Evolutionary conservation across 23 tunicate species (phyloP), one percentile per base, ranked within the genome.

Genomic region (Ascidia mentula): DNA sequence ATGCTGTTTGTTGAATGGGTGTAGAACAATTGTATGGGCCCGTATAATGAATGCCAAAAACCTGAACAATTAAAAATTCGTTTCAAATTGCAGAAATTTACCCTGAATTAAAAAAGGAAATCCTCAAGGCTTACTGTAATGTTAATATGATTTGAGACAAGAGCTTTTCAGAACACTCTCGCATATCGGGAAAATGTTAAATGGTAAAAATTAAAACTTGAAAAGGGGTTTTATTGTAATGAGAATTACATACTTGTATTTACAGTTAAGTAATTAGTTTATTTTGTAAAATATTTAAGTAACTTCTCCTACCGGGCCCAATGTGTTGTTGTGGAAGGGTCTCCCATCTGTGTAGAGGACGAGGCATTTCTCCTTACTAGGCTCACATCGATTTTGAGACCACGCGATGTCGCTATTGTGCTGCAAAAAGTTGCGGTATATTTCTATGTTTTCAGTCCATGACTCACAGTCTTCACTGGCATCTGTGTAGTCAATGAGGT

Each of bases 381-480:
- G 90, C 6, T 91, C 97, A 70, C 97, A 91, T 15, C 97, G 60
- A 46, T 86, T 77, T 26, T 75, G 74, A 31, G 76, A 38, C 97
- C 97, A 91, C 80, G 71, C 90, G 71, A 76, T 81, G 97, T 91
- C 90, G 71, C 90, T 77, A 74, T 91, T 91, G 69, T 38, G 89
- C 37, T 82, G 83, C 20, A 91, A 39, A 61, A 81, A 91, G 26
- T 77, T 36, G 34, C 33, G 32, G 59, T 85, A 91, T 13, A 20
- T 26, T 32, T 31, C 40, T n/a, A 86, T 45, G 40, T 86, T 60
- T 70, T 73, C 60, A 18, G 45, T 39, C 37, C 82, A 76, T 20
- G 38, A 34, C 26, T 85, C 84, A 8, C 34, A 38, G 36, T 40
- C 40, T 46, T 80, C 18, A 9, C 42, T 60, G 45, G 84, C 28